Evolutionary conservation across 1,140 invertebrate genomes (phyloP), one percentile per base, ranked within the genome.

Genomic region (Sycophila sp.): DNA sequence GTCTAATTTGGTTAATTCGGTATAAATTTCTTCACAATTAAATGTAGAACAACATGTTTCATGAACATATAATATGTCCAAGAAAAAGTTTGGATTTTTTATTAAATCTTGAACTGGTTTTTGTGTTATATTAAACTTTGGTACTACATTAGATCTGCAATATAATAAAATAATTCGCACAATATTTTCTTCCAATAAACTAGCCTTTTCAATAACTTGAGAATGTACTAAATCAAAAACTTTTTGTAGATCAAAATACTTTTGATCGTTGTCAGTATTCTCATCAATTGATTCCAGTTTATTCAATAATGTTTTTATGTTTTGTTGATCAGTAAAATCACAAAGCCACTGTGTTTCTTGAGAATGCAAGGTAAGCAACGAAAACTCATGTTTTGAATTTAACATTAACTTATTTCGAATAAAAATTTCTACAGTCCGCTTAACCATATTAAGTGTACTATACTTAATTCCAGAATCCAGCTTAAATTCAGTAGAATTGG

Each of bases 51-150:
- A 17, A n/a, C 17, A n/a, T 47, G n/a, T 22, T 28, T 64, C 47
- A 64, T 64, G 62, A 30, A 64, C 30, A 38, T 64, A 64, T 17
- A 64, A 53, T 24, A 64, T 19, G 22, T 64, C 62, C 10, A 64
- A 28, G 22, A 53, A 64, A 36, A 64, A 64, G 28, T 64, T 36
- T 28, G 19, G 1, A 30, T 64, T 36, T 11, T 38, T 22, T 11
- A 64, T 38, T 15, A 64, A 28, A n/a, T 64, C 26, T 53, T 64
- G 47, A 7, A 64, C 13, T 15, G 5, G 26, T n/a, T 3, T 2
- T n/a, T 26, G 11, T 7, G 13, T 19, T 19, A 7, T 38, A 17
- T 64, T 30, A 53, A 64, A 64, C 28, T 6, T 51, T 38, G 62
- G 62, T 36, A 64, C 28, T 1, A 26, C 28, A 38, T 53, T 38